Conservation (phyloP, 2,113 vertebrate species). For the Toxotes chatareus region DNA sequence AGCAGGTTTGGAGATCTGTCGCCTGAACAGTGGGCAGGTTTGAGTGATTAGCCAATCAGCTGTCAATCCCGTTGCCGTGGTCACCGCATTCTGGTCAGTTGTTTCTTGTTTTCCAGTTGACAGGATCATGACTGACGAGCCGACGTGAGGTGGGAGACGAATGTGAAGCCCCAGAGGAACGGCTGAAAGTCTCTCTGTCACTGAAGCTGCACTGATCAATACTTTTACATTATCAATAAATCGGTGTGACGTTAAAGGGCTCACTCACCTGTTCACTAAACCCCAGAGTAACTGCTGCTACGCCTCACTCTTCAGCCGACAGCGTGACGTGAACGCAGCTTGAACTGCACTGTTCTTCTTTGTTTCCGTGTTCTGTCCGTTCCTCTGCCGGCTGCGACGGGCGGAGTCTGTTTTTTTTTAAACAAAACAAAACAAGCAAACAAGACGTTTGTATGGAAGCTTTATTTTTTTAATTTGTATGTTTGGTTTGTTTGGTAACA, state of each 20-base stretch:
- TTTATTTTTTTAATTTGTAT: conserved; percentile 29
- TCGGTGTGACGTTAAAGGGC: too few species aligned
- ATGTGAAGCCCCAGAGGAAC: background rate
- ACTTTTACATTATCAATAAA: background rate
- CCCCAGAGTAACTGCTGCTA: too few species aligned
- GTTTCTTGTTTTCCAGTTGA: too few species aligned
- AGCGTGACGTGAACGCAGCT: too few species aligned
- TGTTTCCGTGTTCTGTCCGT: background rate
- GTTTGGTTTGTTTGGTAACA: background rate
- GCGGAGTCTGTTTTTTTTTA: background rate
- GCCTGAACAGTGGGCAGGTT: too few species aligned
- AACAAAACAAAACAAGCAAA: background rate
- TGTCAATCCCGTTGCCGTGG: background rate
- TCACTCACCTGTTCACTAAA: too few species aligned
- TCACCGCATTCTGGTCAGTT: background rate
- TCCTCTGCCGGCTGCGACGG: background rate
- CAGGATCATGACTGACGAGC: background rate
- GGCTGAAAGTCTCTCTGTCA: background rate
- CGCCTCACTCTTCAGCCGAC: too few species aligned
- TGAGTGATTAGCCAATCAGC: background rate
- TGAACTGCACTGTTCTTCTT: background rate
- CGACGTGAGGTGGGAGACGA: background rate
- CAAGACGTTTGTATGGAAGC: conserved; percentile 27
- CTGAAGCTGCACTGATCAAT: background rate
- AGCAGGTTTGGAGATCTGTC: background rate